Evolutionary conservation across 2,888 invertebrate genomes (phyloP), one percentile per base, ranked within the genome.

Genomic region (Syritta pipiens): DNA sequence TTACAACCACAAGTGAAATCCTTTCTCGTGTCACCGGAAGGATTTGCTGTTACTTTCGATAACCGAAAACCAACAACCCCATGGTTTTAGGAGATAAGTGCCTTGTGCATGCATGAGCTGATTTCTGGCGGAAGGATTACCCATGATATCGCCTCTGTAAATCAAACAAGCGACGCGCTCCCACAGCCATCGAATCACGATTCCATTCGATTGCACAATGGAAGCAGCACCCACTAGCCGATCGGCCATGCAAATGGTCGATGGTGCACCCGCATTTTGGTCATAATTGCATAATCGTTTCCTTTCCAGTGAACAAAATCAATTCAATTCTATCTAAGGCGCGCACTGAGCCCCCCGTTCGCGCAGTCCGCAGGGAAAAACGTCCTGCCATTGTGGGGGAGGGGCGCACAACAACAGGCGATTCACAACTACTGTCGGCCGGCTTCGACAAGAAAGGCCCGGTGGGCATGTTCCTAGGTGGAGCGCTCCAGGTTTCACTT

Each of bases 221-320:
- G 32, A 53, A 28, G 19, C 28, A 22, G 9, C 22, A 30, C n/a
- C n/a, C n/a, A n/a, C n/a, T n/a, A n/a, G n/a, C n/a, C n/a, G n/a
- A n/a, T n/a, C n/a, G n/a, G n/a, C n/a, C n/a, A n/a, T n/a, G n/a
- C n/a, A n/a, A n/a, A n/a, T n/a, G n/a, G n/a, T n/a, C n/a, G n/a
- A n/a, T n/a, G 14, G 20, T 37, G 24, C 24, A 10, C 37, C 20
- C 32, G 57, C 51, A 49, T 17, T 28, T 53, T 42, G 42, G 14
- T 3, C 12, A 49, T 46, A 62, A 69, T 63, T 63, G 63, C 51
- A 76, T 69, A 76, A 69, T 57, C 44, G 60, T 63, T 62, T 76
- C 49, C 57, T 63, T 69, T 35, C 30, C 22, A 20, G 62, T 35
- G 22, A 51, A 63, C 62, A 62, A 63, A 57, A 57, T 37, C 22